Percentiles rank a stretch among this genome's conserved stretches.
Conservation (phyloP, 2,113 vertebrate species). For the Strix uralensis region DNA sequence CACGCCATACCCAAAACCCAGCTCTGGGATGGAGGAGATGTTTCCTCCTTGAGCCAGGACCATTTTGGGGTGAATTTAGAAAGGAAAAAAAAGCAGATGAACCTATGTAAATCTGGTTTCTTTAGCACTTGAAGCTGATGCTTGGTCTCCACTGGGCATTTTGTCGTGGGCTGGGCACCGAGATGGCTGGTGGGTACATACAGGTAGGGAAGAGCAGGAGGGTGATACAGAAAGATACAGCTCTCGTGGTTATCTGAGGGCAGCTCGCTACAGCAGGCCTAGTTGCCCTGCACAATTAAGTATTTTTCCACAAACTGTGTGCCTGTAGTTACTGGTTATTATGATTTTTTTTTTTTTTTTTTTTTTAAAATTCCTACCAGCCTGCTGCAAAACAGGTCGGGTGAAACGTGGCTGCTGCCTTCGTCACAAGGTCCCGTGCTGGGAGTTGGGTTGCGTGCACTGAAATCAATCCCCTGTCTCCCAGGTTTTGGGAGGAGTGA, state of each 20-base stretch:
- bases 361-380: background rate
- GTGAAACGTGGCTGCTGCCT: background rate
- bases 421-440: rapidly evolving
- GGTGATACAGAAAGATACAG: background rate
- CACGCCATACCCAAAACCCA: rapidly evolving
- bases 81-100: background rate
- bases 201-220: background rate
- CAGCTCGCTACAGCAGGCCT: background rate
- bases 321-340: background rate
- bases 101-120: background rate
- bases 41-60: background rate
- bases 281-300: background rate
- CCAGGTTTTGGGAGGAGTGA: background rate
- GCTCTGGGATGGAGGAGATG: background rate
- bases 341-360: background rate
- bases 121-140: background rate
- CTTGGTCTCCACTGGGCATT: rapidly evolving
- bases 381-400: background rate
- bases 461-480: rapidly evolving
- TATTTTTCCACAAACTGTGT: background rate
- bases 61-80: background rate
- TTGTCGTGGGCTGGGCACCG: background rate
- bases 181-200: background rate
- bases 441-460: rapidly evolving
- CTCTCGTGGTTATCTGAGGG: background rate